Conservation (phyloP, 2,888 invertebrate species). For the Parascotia fuliginaria region DNA sequence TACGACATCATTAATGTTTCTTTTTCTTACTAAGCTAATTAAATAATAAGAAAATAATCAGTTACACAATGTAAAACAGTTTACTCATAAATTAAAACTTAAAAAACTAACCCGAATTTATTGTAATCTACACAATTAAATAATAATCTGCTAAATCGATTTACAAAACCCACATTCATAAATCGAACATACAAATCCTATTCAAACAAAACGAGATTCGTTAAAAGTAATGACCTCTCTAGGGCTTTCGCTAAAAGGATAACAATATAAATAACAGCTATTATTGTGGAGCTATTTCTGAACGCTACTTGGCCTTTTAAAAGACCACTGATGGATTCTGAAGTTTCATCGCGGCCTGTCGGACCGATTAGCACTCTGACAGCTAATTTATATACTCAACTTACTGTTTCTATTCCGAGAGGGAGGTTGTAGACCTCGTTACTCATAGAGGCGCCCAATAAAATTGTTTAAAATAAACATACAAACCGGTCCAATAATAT, state of each 20-base stretch:
- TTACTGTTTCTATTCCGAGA: slow-evolving; percentile 79
- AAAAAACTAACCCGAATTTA: slow-evolving; percentile 4
- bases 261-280: slow-evolving; percentile 70
- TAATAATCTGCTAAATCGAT: slow-evolving; percentile 32
- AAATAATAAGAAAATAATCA: too few species aligned
- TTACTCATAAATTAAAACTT: not conserved
- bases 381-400: slow-evolving; percentile 85
- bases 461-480: slow-evolving; percentile 15
- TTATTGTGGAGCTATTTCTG: slow-evolving; percentile 78
- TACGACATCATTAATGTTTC: too few species aligned
- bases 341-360: slow-evolving; percentile 84
- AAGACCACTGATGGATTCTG: slow-evolving; percentile 81
- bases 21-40: too few species aligned
- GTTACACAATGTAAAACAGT: too few species aligned
- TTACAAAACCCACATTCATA: slow-evolving; percentile 28
- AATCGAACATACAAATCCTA: slow-evolving; percentile 54
- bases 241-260: slow-evolving; percentile 69
- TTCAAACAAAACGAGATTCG: slow-evolving; percentile 59
- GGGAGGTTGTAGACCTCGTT: slow-evolving; percentile 56
- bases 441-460: slow-evolving; percentile 58
- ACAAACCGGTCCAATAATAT: slow-evolving; percentile 8
- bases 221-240: slow-evolving; percentile 65
- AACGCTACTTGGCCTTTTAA: slow-evolving; percentile 72
- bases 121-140: not conserved
- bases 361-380: slow-evolving; percentile 83